phyloP scores from a whole-genome alignment of 2,113 vertebrate genomes.

The Craseonycteris thonglongyai region DNA sequence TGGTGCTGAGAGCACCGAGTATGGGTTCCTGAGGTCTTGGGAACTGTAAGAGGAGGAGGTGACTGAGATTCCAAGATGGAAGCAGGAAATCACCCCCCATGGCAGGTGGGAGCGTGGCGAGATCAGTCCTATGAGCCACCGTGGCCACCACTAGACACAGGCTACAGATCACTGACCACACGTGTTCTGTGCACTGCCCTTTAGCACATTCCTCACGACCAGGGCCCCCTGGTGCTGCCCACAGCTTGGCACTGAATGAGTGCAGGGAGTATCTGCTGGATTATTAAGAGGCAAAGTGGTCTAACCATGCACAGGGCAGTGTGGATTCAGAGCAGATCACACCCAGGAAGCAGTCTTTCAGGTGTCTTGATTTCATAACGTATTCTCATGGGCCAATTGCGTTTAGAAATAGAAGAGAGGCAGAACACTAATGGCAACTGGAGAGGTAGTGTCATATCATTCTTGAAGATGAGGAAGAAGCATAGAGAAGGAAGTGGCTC shows the following conservation, averaged over 20 bases:
- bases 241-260: not conserved
- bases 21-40: not conserved
- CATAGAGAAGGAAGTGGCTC: not conserved
- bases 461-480: not conserved
- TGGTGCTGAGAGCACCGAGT: not conserved
- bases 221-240: not conserved
- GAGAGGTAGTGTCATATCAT: not conserved
- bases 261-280: not conserved
- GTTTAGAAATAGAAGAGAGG: not conserved
- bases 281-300: not conserved
- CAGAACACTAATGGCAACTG: not conserved
- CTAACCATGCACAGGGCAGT: not conserved
- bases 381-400: not conserved
- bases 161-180: not conserved
- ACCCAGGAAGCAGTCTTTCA: not conserved
- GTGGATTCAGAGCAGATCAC: not conserved
- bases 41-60: not conserved
- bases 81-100: not conserved
- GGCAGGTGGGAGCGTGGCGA: too few species aligned
- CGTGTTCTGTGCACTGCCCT: not conserved
- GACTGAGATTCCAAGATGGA: not conserved
- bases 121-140: not conserved
- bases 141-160: rapidly evolving
- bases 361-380: not conserved
- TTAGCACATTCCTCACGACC: not conserved